Evolutionary conservation across 2,888 invertebrate genomes (phyloP).

Genomic region (Steinernema scapterisci): DNA sequence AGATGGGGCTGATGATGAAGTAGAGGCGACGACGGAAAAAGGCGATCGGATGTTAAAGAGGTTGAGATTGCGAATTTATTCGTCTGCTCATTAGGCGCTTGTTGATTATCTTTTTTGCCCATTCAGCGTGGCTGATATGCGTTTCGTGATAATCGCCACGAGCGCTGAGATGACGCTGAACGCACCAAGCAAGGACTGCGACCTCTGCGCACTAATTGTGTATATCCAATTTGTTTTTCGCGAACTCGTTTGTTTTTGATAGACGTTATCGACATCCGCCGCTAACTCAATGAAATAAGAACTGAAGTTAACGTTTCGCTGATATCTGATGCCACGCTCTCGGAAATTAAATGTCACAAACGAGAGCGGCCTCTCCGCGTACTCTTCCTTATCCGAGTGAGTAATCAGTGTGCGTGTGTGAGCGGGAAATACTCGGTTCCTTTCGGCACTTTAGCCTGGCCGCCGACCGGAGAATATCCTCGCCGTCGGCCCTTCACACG

Average conservation of each 20-base stretch:
- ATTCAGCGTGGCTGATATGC: neutral
- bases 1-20: constrained; percentile 19
- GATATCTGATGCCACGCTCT: constrained; percentile 29
- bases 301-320: constrained; percentile 18
- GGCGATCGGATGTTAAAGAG: neutral
- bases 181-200: neutral
- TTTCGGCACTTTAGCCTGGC: constrained; percentile 16
- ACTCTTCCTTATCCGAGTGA: constrained; percentile 27
- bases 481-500: neutral
- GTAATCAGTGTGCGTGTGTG: constrained; percentile 22
- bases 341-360: constrained; percentile 20
- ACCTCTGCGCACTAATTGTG: constrained; percentile 19
- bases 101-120: neutral
- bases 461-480: constrained; percentile 16
- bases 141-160: neutral
- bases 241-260: constrained; percentile 9
- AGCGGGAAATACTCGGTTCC: constrained; percentile 18
- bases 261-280: constrained; percentile 19
- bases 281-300: neutral
- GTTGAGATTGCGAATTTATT: neutral
- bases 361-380: neutral
- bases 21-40: constrained; percentile 14
- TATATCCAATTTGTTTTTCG: constrained; percentile 24
- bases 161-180: neutral
- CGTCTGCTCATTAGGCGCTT: neutral